Evolutionary conservation across 1,140 invertebrate species (phyloP).

Genomic region (Hylaeus volcanicus): DNA sequence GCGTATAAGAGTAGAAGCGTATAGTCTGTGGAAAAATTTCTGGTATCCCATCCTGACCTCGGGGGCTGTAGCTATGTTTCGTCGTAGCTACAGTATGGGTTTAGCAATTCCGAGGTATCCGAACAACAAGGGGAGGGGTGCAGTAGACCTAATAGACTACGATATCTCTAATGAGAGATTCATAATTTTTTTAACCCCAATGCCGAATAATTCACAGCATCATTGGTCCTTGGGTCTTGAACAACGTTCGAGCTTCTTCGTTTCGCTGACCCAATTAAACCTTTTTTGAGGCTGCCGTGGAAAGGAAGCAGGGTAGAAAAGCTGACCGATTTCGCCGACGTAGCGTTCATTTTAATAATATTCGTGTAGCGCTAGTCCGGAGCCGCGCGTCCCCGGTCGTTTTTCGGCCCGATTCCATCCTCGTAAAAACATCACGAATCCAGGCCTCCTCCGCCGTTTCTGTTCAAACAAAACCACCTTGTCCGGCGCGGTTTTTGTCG

Average conservation of each 20-base stretch:
- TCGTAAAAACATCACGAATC: constrained; percentile 57
- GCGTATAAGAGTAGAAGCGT: too few relatives aligned
- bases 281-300: background rate
- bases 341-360: constrained; percentile 38
- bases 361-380: constrained; percentile 37
- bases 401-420: constrained; percentile 51
- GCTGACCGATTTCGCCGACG: background rate
- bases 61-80: too few relatives aligned
- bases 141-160: too few relatives aligned
- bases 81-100: too few relatives aligned
- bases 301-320: background rate
- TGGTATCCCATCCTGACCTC: too few relatives aligned
- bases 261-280: constrained; percentile 26
- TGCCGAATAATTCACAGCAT: too few relatives aligned
- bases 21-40: too few relatives aligned
- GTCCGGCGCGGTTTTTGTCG: constrained; percentile 54
- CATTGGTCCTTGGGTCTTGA: background rate
- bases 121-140: too few relatives aligned
- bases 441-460: constrained; percentile 39
- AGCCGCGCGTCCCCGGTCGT: constrained; percentile 8
- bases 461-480: constrained; percentile 60
- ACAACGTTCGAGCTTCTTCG: too few relatives aligned
- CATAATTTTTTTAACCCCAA: too few relatives aligned
- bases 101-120: too few relatives aligned
- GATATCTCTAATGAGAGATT: too few relatives aligned